Conservation (phyloP, 2,113 vertebrate species). For the Spilogale gracilis region DNA sequence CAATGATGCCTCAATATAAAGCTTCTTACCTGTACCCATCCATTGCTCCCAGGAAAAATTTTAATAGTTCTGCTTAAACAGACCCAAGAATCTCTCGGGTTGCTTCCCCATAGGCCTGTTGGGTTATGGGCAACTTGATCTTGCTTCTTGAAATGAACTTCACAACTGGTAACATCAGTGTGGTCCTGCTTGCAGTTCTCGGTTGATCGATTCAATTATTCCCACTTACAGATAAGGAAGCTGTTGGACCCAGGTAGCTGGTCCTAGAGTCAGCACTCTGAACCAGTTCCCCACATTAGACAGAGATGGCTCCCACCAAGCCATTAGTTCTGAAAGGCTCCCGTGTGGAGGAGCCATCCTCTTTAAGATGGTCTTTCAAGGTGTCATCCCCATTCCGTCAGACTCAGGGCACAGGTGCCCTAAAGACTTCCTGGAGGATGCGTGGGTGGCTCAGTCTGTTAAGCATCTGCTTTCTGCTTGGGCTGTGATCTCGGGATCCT, state of each 20-base stretch:
- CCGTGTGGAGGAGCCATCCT: background rate
- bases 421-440: background rate
- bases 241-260: background rate
- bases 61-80: background rate
- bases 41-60: slow-evolving; percentile 1
- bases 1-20: background rate
- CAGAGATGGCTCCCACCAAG: background rate
- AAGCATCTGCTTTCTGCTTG: too few relatives aligned
- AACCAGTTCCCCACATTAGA: background rate
- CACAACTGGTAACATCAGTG: background rate
- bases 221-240: background rate
- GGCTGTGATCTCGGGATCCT: too few relatives aligned
- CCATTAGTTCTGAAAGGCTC: background rate
- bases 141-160: slow-evolving; percentile 41
- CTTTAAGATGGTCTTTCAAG: slow-evolving; percentile 24
- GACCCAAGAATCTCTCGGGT: background rate
- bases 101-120: background rate
- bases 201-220: background rate
- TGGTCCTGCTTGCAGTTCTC: background rate
- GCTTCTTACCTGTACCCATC: background rate
- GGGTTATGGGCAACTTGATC: background rate
- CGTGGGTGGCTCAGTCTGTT: too few relatives aligned
- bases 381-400: background rate
- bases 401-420: background rate
- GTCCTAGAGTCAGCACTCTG: background rate